phyloP scores from a whole-genome alignment of 1,140 invertebrate species.

The Apis dorsata region DNA sequence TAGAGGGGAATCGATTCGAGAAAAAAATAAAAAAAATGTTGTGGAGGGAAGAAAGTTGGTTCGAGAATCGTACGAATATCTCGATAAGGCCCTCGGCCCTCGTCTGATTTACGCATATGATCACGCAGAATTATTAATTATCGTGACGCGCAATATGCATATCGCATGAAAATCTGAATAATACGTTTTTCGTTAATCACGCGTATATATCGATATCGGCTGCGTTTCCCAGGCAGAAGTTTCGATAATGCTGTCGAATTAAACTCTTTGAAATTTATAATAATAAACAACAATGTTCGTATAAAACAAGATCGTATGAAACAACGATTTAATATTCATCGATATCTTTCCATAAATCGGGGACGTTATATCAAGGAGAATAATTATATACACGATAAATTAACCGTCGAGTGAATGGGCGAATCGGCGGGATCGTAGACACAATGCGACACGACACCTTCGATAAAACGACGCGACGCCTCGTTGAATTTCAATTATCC shows the following conservation, averaged over 20 bases:
- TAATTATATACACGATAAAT: background rate
- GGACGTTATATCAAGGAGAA: constrained; percentile 6
- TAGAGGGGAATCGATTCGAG: background rate
- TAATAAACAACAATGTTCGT: background rate
- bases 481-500: constrained; percentile 7
- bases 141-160: background rate
- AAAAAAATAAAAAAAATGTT: background rate
- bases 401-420: background rate
- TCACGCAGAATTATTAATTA: background rate
- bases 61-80: background rate
- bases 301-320: background rate
- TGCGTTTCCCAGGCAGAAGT: background rate
- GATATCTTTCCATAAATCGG: background rate
- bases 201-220: constrained; percentile 1
- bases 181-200: constrained; percentile 17
- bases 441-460: background rate
- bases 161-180: background rate
- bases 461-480: background rate
- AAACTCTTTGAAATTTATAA: constrained; percentile 33
- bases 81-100: background rate
- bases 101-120: background rate
- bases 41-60: too few species aligned
- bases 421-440: background rate
- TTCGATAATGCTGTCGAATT: background rate
- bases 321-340: background rate